These are phyloP conservation scores for Bucco capensis DNA, from an alignment of 2,113 vertebrate genomes.

Conservation along the genomic window DNA sequence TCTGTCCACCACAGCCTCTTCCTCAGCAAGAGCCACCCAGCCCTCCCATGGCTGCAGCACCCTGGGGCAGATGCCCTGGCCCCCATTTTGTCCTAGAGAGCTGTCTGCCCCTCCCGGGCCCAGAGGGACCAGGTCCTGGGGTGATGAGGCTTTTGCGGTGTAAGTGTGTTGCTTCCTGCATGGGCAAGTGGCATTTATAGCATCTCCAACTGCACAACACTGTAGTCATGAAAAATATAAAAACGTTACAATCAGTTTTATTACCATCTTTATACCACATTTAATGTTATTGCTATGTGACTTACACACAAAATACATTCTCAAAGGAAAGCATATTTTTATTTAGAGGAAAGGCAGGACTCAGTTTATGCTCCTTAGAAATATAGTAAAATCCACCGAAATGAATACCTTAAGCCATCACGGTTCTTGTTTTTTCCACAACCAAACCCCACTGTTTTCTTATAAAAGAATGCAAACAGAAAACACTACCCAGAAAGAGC, in stretches of 20 bases:
- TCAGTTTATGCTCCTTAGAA: background rate
- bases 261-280: background rate
- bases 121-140: background rate
- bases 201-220: background rate
- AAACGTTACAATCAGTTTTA: constrained; percentile 44
- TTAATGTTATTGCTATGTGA: constrained; percentile 27
- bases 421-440: background rate
- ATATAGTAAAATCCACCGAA: background rate
- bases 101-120: background rate
- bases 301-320: constrained; percentile 37
- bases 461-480: background rate
- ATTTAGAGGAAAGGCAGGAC: background rate
- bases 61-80: fast-evolving
- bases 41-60: background rate
- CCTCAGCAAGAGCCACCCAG: background rate
- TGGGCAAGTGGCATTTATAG: background rate
- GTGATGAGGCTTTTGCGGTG: background rate
- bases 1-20: background rate
- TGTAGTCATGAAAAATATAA: constrained; percentile 34
- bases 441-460: background rate
- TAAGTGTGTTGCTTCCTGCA: background rate
- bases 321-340: constrained; percentile 25
- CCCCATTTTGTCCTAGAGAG: background rate
- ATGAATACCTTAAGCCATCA: background rate
- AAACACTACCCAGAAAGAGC: background rate